phyloP scores from a whole-genome alignment of 2,113 vertebrate species.

The Orycteropus afer region DNA sequence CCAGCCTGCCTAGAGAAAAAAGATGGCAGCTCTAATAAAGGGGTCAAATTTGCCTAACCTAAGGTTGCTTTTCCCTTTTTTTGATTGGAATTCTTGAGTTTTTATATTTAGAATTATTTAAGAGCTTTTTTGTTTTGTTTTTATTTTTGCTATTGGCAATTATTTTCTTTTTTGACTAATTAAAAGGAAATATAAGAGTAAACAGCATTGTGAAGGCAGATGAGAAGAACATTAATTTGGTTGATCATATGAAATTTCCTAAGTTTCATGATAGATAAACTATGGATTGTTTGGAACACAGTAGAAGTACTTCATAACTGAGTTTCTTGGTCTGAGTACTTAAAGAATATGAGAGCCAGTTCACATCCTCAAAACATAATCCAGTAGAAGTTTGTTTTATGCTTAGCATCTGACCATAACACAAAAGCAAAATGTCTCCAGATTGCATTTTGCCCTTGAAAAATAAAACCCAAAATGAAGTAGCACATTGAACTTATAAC shows the following conservation, averaged over 20 bases:
- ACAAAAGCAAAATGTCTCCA: not conserved
- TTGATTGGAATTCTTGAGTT: constrained; percentile 20
- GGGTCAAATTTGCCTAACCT: not conserved
- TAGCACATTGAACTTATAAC: not conserved
- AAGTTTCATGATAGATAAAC: not conserved
- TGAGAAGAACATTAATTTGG: not conserved
- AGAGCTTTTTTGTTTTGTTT: not conserved
- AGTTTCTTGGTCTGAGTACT: not conserved
- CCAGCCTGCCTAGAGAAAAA: not conserved
- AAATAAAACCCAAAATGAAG: constrained; percentile 21
- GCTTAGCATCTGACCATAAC: not conserved
- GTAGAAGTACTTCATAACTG: not conserved
- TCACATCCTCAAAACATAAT: not conserved
- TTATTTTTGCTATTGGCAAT: not conserved
- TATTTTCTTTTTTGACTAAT: not conserved
- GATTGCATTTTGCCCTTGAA: constrained; percentile 46
- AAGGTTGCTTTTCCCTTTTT: not conserved
- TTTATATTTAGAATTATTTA: not conserved
- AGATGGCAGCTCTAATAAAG: not conserved
- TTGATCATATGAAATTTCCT: not conserved
- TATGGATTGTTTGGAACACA: not conserved
- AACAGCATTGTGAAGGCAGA: not conserved
- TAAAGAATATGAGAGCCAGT: not conserved
- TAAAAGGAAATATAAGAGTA: not conserved
- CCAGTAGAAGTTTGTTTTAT: not conserved